Evolutionary conservation across 2,113 vertebrate species (phyloP).

Genomic region (Solea senegalensis): DNA sequence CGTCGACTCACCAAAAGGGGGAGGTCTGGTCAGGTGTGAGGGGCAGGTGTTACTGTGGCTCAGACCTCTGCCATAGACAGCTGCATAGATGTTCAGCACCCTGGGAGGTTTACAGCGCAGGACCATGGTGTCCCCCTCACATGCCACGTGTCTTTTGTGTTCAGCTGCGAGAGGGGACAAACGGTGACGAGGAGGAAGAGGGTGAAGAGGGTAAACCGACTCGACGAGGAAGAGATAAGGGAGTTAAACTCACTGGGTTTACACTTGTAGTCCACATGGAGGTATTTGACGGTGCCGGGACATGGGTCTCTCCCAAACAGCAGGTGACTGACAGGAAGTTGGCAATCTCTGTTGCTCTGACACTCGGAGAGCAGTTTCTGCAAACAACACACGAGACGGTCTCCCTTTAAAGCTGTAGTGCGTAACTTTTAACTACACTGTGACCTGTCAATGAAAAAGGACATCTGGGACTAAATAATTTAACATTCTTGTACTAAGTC

Average conservation of each 20-base stretch:
- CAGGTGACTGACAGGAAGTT: conserved; percentile 91
- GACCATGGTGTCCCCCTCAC: conserved; percentile 88
- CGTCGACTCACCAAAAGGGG: conserved; percentile 85
- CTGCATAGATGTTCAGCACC: conserved; percentile 93
- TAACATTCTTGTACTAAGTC: too few species aligned
- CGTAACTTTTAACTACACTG: neutral
- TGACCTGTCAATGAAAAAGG: neutral
- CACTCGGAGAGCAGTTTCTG: conserved; percentile 97
- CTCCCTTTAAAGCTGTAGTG: too few species aligned
- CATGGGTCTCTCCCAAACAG: conserved; percentile 95
- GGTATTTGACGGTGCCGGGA: conserved; percentile 92
- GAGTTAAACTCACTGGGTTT: conserved; percentile 90
- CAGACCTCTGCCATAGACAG: conserved; percentile 86
- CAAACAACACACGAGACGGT: conserved; percentile 19
- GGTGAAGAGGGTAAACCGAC: neutral
- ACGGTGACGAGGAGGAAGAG: neutral
- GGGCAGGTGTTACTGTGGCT: conserved; percentile 82
- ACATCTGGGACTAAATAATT: too few species aligned
- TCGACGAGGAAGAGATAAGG: neutral
- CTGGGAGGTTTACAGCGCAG: conserved; percentile 91
- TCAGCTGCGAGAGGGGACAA: conserved; percentile 81
- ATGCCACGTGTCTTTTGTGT: conserved; percentile 89
- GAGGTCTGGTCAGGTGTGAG: conserved; percentile 66
- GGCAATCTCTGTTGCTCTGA: conserved; percentile 92
- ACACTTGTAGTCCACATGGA: conserved; percentile 96